Evolutionary conservation across 2,113 vertebrate genomes (phyloP).

Genomic region (Pygathrix nemaeus): DNA sequence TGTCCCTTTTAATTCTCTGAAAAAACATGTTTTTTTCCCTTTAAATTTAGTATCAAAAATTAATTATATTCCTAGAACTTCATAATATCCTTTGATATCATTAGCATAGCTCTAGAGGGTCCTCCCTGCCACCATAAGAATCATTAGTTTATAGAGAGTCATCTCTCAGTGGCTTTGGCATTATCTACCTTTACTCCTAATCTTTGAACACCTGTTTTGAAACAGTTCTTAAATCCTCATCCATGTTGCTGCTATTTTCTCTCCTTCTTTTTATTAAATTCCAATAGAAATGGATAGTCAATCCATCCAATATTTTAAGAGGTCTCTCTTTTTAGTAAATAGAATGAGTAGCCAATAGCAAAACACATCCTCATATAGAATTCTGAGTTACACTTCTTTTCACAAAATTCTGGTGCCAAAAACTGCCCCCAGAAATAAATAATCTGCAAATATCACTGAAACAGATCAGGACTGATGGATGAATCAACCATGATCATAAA

Average conservation of each 20-base stretch:
- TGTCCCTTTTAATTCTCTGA: not conserved
- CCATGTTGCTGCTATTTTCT: constrained; percentile 36
- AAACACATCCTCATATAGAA: not conserved
- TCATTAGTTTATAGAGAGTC: not conserved
- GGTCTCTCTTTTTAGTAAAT: not conserved
- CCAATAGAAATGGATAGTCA: constrained; percentile 18
- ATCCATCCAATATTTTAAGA: constrained; percentile 3
- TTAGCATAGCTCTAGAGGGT: not conserved
- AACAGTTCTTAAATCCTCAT: not conserved
- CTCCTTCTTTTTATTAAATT: constrained; percentile 43
- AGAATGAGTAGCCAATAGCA: not conserved
- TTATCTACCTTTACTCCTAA: not conserved
- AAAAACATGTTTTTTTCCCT: not conserved
- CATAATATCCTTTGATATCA: not conserved
- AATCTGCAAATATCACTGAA: not conserved
- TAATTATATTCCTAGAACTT: not conserved
- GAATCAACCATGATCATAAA: not conserved
- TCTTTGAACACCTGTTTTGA: not conserved
- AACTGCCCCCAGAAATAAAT: not conserved
- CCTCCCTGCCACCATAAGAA: not conserved
- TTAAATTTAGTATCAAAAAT: constrained; percentile 28
- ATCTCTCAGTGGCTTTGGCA: not conserved
- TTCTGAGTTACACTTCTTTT: not conserved
- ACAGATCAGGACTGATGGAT: not conserved
- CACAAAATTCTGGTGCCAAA: not conserved